These are phyloP conservation scores for Leucoraja erinaceus DNA, from an alignment of 2,113 vertebrate genomes.

Conservation along the genomic window DNA sequence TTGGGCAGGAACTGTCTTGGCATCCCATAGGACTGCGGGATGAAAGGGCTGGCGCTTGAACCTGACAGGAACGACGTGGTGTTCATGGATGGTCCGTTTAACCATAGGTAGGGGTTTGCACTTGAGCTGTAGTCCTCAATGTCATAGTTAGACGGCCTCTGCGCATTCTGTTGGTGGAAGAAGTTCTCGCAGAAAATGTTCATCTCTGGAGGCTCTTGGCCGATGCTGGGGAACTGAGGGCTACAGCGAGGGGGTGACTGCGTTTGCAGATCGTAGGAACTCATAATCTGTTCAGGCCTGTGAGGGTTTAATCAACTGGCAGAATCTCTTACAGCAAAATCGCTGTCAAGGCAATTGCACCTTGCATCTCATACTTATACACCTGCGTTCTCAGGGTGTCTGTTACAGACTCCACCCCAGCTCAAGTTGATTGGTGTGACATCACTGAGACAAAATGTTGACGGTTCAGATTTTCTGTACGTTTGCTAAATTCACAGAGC, in stretches of 20 bases:
- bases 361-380: constrained; percentile 60
- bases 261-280: constrained; percentile 75
- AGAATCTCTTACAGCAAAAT: constrained; percentile 46
- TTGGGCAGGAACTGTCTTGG: constrained; percentile 82
- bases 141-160: constrained; percentile 81
- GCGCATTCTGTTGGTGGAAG: constrained; percentile 82
- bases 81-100: constrained; percentile 81
- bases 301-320: constrained; percentile 45
- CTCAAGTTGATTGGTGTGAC: constrained; percentile 53
- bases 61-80: constrained; percentile 71
- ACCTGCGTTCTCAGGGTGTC: constrained; percentile 52
- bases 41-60: constrained; percentile 68
- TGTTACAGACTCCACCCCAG: constrained; percentile 56
- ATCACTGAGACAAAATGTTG: not conserved
- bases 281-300: constrained; percentile 64
- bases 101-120: constrained; percentile 89
- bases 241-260: constrained; percentile 86
- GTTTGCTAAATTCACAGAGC: not conserved
- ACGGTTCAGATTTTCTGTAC: not conserved
- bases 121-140: constrained; percentile 70
- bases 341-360: constrained; percentile 55
- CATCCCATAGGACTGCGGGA: constrained; percentile 86
- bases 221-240: constrained; percentile 88
- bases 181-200: constrained; percentile 89
- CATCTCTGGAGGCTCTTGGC: constrained; percentile 91